phyloP scores from a whole-genome alignment of 1,140 invertebrate species.

The Agraylea sexmaculata region DNA sequence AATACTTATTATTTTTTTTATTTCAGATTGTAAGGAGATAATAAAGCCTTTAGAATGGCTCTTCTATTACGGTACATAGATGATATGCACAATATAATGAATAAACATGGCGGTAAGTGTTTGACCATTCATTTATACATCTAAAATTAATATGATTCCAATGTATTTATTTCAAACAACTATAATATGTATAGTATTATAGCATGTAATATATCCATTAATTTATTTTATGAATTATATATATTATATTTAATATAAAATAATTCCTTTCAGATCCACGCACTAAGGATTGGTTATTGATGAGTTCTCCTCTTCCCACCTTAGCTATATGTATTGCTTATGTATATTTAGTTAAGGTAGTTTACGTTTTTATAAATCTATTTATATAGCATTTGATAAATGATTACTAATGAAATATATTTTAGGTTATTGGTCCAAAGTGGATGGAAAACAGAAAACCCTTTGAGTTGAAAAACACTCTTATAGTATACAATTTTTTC shows the following conservation, averaged over 20 bases:
- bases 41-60: constrained; percentile 42
- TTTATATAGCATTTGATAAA: constrained; percentile 2
- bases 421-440: constrained; percentile 57
- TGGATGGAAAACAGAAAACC: constrained; percentile 81
- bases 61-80: constrained; percentile 51
- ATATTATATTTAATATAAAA: background rate
- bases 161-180: background rate
- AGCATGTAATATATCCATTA: background rate
- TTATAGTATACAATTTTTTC: constrained; percentile 75
- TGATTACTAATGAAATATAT: constrained; percentile 15
- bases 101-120: constrained; percentile 47
- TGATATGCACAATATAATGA: constrained; percentile 48
- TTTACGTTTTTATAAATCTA: constrained; percentile 14
- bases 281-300: constrained; percentile 74
- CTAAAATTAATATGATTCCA: background rate
- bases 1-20: constrained; percentile 6
- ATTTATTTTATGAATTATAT: constrained; percentile 1
- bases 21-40: too few relatives aligned
- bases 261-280: constrained; percentile 52
- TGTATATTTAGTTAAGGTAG: constrained; percentile 63
- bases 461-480: constrained; percentile 61
- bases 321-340: constrained; percentile 63
- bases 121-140: background rate
- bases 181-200: constrained; percentile 13
- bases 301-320: constrained; percentile 73